Evolutionary conservation across 2,888 invertebrate species (phyloP).

Genomic region (Chydorus sphaericus): DNA sequence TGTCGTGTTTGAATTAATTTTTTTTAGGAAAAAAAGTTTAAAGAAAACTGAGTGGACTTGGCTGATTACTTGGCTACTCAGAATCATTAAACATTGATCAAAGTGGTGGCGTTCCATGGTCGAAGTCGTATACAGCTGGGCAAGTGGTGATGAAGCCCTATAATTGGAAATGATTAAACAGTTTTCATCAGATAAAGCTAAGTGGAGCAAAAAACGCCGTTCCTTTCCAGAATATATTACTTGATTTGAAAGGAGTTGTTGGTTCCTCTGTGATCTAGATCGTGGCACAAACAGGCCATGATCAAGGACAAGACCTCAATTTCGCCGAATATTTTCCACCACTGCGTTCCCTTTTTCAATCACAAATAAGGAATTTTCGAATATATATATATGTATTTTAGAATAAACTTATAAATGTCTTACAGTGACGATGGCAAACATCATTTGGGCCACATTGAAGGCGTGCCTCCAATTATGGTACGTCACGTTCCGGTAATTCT

Average conservation of each 20-base stretch:
- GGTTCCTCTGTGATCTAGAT: slow-evolving; percentile 88
- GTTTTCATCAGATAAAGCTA: no score
- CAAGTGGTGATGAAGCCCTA: slow-evolving; percentile 80
- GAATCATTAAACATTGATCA: slow-evolving; percentile 90
- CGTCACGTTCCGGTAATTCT: slow-evolving; percentile 85
- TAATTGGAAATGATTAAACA: no score
- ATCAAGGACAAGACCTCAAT: slow-evolving; percentile 79
- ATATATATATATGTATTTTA: not conserved
- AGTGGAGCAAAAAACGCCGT: no score
- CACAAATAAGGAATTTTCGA: not conserved
- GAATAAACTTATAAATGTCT: slow-evolving; percentile 27
- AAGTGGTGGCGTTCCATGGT: slow-evolving; percentile 97
- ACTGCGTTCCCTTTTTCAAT: slow-evolving; percentile 57
- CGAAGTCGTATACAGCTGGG: slow-evolving; percentile 81
- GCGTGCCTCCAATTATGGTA: slow-evolving; percentile 96
- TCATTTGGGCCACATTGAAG: slow-evolving; percentile 93
- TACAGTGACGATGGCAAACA: slow-evolving; percentile 86
- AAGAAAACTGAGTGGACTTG: not conserved
- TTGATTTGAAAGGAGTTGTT: slow-evolving; percentile 96
- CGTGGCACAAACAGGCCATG: slow-evolving; percentile 87
- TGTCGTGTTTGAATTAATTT: slow-evolving; percentile 21
- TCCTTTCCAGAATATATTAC: slow-evolving; percentile 38
- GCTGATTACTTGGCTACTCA: slow-evolving; percentile 57
- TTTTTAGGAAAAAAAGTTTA: not conserved
- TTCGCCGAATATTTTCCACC: slow-evolving; percentile 86